Conservation (phyloP, 2,113 vertebrate genomes). For the Struthio camelus region DNA sequence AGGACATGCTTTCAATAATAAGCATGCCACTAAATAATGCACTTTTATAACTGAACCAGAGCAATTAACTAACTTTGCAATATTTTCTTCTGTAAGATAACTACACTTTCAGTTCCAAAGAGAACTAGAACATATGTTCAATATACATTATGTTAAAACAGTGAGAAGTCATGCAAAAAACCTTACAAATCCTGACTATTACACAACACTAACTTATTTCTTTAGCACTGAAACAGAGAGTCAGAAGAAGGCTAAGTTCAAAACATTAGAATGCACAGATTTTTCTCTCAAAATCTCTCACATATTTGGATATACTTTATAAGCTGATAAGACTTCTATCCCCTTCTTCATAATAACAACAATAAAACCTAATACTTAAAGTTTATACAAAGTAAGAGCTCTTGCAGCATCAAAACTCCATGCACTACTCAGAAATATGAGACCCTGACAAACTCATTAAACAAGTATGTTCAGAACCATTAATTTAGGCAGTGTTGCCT, state of each 20-base stretch:
- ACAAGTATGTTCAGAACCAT: conserved; percentile 46
- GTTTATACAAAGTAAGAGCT: neutral
- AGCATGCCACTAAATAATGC: neutral
- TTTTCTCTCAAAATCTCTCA: neutral
- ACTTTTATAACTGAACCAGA: neutral
- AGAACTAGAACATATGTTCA: neutral
- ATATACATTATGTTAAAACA: neutral
- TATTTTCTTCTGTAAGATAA: neutral
- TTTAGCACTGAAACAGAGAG: neutral
- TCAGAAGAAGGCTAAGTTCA: neutral
- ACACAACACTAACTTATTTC: neutral
- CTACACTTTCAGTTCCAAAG: neutral
- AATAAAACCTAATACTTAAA: neutral
- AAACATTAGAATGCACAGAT: neutral
- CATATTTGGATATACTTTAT: neutral
- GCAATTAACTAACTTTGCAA: neutral
- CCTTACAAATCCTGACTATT: neutral
- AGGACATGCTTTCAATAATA: neutral
- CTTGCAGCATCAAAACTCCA: neutral
- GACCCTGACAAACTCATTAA: conserved; percentile 55
- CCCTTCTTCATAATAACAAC: neutral
- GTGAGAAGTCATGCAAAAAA: neutral
- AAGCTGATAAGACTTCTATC: neutral
- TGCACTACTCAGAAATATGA: conserved; percentile 14
- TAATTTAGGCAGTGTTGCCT: conserved; percentile 64